phyloP scores from a whole-genome alignment of 1,140 invertebrate species.

The Euwallacea similis region DNA sequence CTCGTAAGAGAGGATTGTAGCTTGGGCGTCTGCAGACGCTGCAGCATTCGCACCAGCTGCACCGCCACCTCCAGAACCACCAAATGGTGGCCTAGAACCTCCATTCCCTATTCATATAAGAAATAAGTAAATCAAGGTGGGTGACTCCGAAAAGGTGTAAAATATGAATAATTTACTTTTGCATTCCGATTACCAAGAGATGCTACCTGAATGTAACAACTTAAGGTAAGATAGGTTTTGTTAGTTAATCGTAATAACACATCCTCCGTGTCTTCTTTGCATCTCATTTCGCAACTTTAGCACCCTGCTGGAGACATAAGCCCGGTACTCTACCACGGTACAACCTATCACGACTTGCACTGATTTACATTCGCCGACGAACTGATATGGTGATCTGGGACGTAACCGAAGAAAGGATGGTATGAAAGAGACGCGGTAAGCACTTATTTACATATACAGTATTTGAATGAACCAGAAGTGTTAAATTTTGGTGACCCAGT shows the following conservation, averaged over 20 bases:
- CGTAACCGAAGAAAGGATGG: too few relatives aligned
- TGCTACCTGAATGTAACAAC: too few relatives aligned
- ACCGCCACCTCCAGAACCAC: slow-evolving; percentile 19
- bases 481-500: too few relatives aligned
- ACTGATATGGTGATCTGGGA: slow-evolving; percentile 11
- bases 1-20: slow-evolving; percentile 47
- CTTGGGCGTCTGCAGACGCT: slow-evolving; percentile 40
- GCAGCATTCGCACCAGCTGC: slow-evolving; percentile 32
- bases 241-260: too few relatives aligned
- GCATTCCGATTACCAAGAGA: too few relatives aligned
- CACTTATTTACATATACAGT: too few relatives aligned
- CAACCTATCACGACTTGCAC: slow-evolving; percentile 42
- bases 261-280: too few relatives aligned
- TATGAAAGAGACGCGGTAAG: too few relatives aligned
- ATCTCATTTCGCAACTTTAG: too few relatives aligned
- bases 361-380: slow-evolving; percentile 16
- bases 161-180: neutral
- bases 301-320: neutral
- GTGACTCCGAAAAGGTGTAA: neutral
- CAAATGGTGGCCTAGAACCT: slow-evolving; percentile 26
- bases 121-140: neutral
- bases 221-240: too few relatives aligned
- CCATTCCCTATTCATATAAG: slow-evolving; percentile 26
- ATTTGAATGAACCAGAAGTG: too few relatives aligned
- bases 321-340: neutral